phyloP scores from a whole-genome alignment of 2,113 vertebrate genomes.

The Promerops cafer region DNA sequence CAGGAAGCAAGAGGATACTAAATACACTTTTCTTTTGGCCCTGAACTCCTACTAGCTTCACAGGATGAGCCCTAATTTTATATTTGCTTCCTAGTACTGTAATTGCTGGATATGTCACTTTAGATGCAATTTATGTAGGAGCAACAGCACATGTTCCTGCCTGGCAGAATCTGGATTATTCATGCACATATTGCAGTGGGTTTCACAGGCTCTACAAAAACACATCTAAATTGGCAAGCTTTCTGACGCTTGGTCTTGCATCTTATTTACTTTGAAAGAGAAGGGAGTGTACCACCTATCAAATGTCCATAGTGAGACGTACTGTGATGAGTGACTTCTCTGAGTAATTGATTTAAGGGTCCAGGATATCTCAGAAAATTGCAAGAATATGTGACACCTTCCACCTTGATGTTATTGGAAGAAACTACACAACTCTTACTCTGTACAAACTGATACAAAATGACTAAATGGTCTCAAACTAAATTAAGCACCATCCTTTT shows the following conservation, averaged over 20 bases:
- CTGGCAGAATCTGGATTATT: slow-evolving; percentile 44
- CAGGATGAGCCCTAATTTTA: neutral
- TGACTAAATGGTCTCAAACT: neutral
- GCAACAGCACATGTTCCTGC: slow-evolving; percentile 33
- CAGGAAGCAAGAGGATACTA: neutral
- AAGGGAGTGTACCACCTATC: neutral
- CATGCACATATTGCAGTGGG: slow-evolving; percentile 36
- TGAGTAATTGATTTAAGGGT: neutral
- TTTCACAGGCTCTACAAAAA: neutral
- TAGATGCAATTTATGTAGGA: slow-evolving; percentile 25
- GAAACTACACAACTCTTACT: neutral
- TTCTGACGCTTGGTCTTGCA: neutral
- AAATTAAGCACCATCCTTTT: neutral
- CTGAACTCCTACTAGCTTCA: neutral
- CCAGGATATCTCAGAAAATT: neutral
- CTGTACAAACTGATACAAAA: neutral
- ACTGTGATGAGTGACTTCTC: neutral
- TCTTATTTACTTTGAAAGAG: neutral
- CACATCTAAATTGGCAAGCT: neutral
- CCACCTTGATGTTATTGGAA: neutral
- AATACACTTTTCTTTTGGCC: neutral
- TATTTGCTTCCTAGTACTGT: neutral
- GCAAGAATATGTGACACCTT: neutral
- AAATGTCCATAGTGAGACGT: neutral
- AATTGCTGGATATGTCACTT: slow-evolving; percentile 27